Evolutionary conservation across 2,888 invertebrate genomes (phyloP).

Genomic region (Pristionchus maxplancki): DNA sequence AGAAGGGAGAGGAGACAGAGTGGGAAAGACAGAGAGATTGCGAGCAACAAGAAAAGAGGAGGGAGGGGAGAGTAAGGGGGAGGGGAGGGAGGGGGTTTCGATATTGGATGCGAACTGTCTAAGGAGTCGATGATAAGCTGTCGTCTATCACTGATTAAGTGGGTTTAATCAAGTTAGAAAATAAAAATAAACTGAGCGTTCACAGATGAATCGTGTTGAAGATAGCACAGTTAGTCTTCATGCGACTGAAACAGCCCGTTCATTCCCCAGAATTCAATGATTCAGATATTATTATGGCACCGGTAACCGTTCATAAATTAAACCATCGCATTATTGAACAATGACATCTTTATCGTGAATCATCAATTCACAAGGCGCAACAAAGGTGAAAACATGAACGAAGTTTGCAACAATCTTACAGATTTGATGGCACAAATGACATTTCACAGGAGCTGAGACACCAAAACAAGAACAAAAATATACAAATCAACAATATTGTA

Average conservation of each 20-base stretch:
- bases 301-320: neutral
- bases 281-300: neutral
- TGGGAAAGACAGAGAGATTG: neutral
- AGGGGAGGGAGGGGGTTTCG: conserved; percentile 26
- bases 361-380: neutral
- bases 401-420: conserved; percentile 7
- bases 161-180: no score
- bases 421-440: neutral
- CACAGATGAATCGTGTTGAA: no score
- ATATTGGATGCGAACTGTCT: neutral
- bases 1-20: neutral
- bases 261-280: neutral
- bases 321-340: neutral
- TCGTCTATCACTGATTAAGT: no score
- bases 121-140: neutral
- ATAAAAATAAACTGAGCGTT: no score
- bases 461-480: neutral
- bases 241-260: neutral
- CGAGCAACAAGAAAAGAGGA: conserved; percentile 13
- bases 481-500: neutral
- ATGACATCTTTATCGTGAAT: neutral
- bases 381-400: neutral
- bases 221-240: neutral
- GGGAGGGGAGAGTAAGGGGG: neutral
- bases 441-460: neutral